phyloP scores from a whole-genome alignment of 2,888 invertebrate genomes.

The Sclerodermus sp. region DNA sequence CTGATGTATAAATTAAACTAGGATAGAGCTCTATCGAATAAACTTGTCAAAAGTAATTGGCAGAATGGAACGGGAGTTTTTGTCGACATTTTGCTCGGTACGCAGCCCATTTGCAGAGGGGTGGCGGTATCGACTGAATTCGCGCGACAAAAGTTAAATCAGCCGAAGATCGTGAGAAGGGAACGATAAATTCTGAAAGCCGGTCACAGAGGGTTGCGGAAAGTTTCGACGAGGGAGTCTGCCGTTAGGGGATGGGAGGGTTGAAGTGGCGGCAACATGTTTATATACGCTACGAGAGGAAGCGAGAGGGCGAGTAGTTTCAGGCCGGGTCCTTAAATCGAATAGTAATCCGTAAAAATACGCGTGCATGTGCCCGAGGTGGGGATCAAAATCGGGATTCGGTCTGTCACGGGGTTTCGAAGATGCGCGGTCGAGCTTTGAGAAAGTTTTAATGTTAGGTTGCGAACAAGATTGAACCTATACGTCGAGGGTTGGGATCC shows the following conservation, averaged over 20 bases:
- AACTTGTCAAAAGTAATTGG: no score
- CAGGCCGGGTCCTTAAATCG: slow-evolving; percentile 11
- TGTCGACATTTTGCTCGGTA: no score
- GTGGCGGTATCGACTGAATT: slow-evolving; percentile 8
- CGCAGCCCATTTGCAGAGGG: slow-evolving; percentile 3
- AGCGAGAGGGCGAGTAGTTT: no score
- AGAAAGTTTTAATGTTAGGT: slow-evolving; percentile 37
- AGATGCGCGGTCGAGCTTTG: slow-evolving; percentile 14
- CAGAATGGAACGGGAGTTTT: no score
- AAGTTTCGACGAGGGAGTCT: slow-evolving; percentile 7
- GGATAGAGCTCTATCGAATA: no score
- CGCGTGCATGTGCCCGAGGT: slow-evolving; percentile 1
- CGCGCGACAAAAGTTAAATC: slow-evolving; percentile 12
- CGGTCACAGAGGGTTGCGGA: slow-evolving; percentile 2
- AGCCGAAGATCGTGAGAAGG: slow-evolving; percentile 8
- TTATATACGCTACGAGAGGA: slow-evolving; percentile 7
- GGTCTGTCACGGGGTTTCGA: slow-evolving; percentile 6
- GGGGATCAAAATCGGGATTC: slow-evolving; percentile 9
- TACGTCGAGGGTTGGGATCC: slow-evolving; percentile 16
- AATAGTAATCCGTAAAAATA: slow-evolving; percentile 20
- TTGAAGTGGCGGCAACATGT: no score
- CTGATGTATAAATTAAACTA: no score
- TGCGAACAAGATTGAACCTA: slow-evolving; percentile 33
- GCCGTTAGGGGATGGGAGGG: slow-evolving; percentile 9
- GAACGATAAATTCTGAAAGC: slow-evolving; percentile 14